Evolutionary conservation across 2,113 vertebrate species (phyloP), one percentile per base, ranked within the genome.

Genomic region (Glaucidium brasilianum): DNA sequence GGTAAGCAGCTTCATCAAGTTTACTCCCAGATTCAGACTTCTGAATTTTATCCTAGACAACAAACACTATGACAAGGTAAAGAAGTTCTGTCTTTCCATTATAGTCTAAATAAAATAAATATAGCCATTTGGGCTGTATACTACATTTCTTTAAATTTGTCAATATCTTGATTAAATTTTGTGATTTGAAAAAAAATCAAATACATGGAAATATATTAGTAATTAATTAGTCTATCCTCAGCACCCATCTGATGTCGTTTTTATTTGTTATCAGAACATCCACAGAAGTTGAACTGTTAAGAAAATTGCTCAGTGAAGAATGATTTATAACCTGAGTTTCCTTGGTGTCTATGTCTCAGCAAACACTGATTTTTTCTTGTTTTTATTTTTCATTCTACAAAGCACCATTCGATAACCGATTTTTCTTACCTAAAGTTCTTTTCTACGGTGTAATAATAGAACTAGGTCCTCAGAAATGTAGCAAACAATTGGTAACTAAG

Each of bases 401-500:
- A 68, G 45, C 21, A 39, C 29, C 23, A 67, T 77, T 91, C 0
- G 0, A 66, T 63, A 47, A 66, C 25, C 4, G 27, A 9, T 15
- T 88, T 77, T 92, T 58, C 52, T 85, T 94, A n/a, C 26, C 3
- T 4, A 34, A 92, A 84, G 10, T 77, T 74, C 18, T 80, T 87
- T 82, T 63, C 16, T 50, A 30, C 52, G 74, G 25, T 63, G 20
- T 32, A 93, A 67, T 55, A 67, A 53, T 11, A 81, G 32, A 94
- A 82, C 3, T 27, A 43, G 47, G 14, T 64, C 43, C 34, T 69
- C 8, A 5, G 34, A 73, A 82, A 67, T 20, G 27, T 53, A 72
- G 39, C 43, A 52, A 91, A 67, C 37, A 63, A 52, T 20, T 63
- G 68, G 52, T 50, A 91, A 82, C 12, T n/a, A 47, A 68, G 49